Percentiles rank a stretch among this genome's conserved stretches.
These are phyloP conservation scores for Stenolophus ochropezus DNA, from an alignment of 2,888 invertebrate species.

Conservation along the genomic window DNA sequence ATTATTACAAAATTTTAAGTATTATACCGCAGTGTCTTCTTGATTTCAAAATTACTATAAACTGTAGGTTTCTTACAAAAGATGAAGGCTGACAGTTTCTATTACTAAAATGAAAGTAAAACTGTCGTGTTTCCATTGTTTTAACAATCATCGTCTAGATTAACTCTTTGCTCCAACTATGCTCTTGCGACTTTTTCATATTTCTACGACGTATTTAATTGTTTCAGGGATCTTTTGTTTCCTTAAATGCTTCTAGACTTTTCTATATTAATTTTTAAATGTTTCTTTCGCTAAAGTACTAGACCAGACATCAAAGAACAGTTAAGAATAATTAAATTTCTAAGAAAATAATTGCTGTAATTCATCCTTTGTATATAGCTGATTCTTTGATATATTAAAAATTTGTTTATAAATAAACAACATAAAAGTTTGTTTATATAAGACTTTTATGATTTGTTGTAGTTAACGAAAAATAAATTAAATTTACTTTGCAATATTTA, in stretches of 20 bases:
- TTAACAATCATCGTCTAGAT: constrained; percentile 21
- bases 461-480: too few species aligned
- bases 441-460: too few species aligned
- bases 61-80: too few species aligned
- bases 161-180: constrained; percentile 40
- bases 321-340: background rate
- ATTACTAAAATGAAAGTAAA: too few species aligned
- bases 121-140: background rate
- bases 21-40: too few species aligned
- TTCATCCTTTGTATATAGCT: background rate
- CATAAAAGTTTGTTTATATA: too few species aligned
- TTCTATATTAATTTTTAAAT: background rate
- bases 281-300: background rate
- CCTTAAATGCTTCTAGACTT: background rate
- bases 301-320: background rate
- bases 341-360: background rate
- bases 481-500: too few species aligned
- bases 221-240: background rate
- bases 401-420: too few species aligned
- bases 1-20: too few species aligned
- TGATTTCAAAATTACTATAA: too few species aligned
- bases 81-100: too few species aligned
- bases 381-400: too few species aligned
- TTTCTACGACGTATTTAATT: constrained; percentile 6
- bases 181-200: constrained; percentile 19